A percentile compares a stretch with the other conserved stretches of the same genome.
phyloP scores from a whole-genome alignment of 1,140 invertebrate species.

The Caenorhabditis inopinata region DNA sequence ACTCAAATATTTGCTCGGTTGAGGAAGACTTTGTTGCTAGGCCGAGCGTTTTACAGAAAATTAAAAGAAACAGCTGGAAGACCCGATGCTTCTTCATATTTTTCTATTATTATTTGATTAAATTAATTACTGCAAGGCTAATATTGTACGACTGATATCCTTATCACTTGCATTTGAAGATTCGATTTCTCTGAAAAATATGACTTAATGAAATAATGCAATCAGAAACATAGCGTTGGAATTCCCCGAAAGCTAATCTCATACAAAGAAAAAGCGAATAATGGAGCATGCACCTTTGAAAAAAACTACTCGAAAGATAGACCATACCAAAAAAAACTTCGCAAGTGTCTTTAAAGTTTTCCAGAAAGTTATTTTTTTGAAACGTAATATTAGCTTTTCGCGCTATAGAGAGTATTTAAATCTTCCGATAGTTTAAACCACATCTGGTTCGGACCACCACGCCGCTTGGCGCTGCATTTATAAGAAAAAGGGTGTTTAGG shows the following conservation, averaged over 20 bases:
- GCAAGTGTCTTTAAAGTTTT: too few relatives aligned
- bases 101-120: not conserved
- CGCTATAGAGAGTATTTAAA: too few relatives aligned
- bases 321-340: too few relatives aligned
- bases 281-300: too few relatives aligned
- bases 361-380: too few relatives aligned
- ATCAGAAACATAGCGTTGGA: too few relatives aligned
- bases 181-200: not conserved
- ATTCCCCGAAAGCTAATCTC: too few relatives aligned
- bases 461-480: not conserved
- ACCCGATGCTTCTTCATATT: conserved; percentile 18
- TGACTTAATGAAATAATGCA: not conserved
- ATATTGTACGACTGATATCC: not conserved
- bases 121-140: not conserved
- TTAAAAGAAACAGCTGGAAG: conserved; percentile 8
- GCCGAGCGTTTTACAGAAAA: not conserved
- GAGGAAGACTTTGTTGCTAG: not conserved
- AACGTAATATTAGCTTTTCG: too few relatives aligned
- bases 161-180: conserved; percentile 5
- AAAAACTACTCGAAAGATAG: too few relatives aligned
- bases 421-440: not conserved
- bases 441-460: conserved; percentile 10
- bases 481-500: conserved; percentile 14
- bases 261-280: too few relatives aligned
- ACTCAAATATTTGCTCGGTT: conserved; percentile 39